A percentile compares a stretch with the other conserved stretches of the same genome.
These are phyloP conservation scores for Pseudoips prasinana DNA, from an alignment of 2,888 invertebrate genomes.

Conservation along the genomic window DNA sequence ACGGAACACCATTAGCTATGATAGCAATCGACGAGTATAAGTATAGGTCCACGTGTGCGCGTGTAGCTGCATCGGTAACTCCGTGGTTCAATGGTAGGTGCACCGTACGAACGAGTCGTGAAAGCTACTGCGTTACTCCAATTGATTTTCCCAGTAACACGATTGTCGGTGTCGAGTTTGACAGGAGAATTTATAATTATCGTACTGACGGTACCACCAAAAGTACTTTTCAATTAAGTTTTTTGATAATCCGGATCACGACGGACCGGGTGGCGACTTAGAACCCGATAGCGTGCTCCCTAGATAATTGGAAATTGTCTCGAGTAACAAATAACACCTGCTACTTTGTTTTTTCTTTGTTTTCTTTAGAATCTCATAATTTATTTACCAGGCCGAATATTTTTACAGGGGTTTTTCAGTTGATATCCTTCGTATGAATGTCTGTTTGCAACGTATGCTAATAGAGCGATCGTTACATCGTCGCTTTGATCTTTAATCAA, in stretches of 20 bases:
- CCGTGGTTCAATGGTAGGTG: slow-evolving; percentile 1
- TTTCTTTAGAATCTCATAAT: slow-evolving; percentile 26
- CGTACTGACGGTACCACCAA: slow-evolving; percentile 58
- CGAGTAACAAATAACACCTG: slow-evolving; percentile 59
- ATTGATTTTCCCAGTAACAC: slow-evolving; percentile 49
- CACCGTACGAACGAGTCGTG: slow-evolving; percentile 32
- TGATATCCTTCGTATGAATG: slow-evolving; percentile 31
- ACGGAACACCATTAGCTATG: slow-evolving; percentile 38
- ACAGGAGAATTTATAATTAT: slow-evolving; percentile 68
- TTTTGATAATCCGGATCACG: slow-evolving; percentile 75
- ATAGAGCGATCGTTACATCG: slow-evolving; percentile 47
- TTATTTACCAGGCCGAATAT: slow-evolving; percentile 22
- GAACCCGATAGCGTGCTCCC: slow-evolving; percentile 55
- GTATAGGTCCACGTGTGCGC: slow-evolving; percentile 10
- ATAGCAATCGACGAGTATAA: slow-evolving; percentile 30
- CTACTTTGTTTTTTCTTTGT: slow-evolving; percentile 31
- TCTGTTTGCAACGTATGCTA: slow-evolving; percentile 37
- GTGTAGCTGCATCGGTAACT: slow-evolving; percentile 8
- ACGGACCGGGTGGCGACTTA: slow-evolving; percentile 41
- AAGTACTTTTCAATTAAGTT: slow-evolving; percentile 77
- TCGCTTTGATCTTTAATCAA: slow-evolving; percentile 58
- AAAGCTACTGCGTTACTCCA: slow-evolving; percentile 58
- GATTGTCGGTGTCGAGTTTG: slow-evolving; percentile 48
- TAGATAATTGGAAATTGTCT: slow-evolving; percentile 70
- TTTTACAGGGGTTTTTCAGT: slow-evolving; percentile 33